phyloP scores from a whole-genome alignment of 2,888 invertebrate species.

The Sarcophaga carnaria region DNA sequence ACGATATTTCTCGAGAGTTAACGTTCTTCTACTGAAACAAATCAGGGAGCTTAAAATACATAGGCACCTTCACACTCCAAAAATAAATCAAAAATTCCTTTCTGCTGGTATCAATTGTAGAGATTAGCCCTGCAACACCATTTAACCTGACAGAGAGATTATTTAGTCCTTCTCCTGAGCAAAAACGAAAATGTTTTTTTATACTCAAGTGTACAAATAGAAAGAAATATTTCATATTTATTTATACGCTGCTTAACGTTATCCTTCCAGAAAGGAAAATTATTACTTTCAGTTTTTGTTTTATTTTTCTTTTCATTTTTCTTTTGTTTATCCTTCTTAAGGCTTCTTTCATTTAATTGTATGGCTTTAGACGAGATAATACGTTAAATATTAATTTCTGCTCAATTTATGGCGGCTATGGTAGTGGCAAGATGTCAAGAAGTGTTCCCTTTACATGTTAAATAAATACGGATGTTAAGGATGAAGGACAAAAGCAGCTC shows the following conservation, averaged over 20 bases:
- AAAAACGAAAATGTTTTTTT: conserved; percentile 45
- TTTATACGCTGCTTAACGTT: conserved; percentile 40
- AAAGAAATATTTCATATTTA: conserved; percentile 44
- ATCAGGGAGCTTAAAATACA: not conserved
- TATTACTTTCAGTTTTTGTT: conserved; percentile 36
- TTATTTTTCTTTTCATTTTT: conserved; percentile 1
- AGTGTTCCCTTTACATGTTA: too few species aligned
- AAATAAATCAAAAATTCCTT: not conserved
- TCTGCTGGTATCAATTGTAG: conserved; percentile 8
- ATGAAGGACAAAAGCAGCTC: too few species aligned
- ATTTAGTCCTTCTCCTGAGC: conserved; percentile 44
- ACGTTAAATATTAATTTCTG: conserved; percentile 49
- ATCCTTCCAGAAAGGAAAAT: conserved; percentile 56
- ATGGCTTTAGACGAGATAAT: conserved; percentile 2
- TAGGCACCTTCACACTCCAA: not conserved
- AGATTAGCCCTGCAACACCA: conserved; percentile 45
- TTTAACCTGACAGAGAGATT: conserved; percentile 45
- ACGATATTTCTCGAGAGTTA: too few species aligned
- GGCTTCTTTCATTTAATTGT: too few species aligned
- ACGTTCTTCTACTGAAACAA: too few species aligned
- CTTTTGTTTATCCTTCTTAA: not conserved
- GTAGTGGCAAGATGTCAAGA: conserved; percentile 23
- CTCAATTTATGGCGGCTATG: not conserved
- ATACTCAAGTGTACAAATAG: conserved; percentile 36
- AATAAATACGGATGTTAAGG: too few species aligned